A percentile compares a stretch with the other conserved stretches of the same genome.
phyloP scores from a whole-genome alignment of 2,113 vertebrate species.

The Strigops habroptila region DNA sequence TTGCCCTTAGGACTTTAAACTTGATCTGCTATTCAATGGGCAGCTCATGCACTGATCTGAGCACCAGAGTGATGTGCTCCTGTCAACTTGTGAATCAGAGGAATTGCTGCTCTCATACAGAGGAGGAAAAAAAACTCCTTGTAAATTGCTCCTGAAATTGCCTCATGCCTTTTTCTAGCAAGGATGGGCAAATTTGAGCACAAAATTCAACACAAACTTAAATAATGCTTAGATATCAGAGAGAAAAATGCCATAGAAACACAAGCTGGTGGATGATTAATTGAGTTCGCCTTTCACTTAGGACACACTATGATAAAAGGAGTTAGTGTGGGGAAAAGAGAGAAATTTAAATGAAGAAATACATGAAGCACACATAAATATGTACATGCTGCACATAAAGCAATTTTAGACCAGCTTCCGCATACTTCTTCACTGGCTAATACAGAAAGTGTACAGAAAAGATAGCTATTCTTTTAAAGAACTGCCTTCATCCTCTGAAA shows the following conservation, averaged over 20 bases:
- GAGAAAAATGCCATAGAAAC: slow-evolving; percentile 41
- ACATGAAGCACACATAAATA: slow-evolving; percentile 12
- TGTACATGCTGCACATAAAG: slow-evolving; percentile 19
- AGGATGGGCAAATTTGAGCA: slow-evolving; percentile 25
- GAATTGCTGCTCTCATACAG: slow-evolving; percentile 53
- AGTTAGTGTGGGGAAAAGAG: slow-evolving; percentile 31
- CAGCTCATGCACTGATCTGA: slow-evolving; percentile 62
- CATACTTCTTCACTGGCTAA: neutral
- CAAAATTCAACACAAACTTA: slow-evolving; percentile 45
- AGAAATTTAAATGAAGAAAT: slow-evolving; percentile 48
- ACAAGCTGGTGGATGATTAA: slow-evolving; percentile 38
- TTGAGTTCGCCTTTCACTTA: slow-evolving; percentile 56
- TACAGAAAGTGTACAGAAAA: neutral
- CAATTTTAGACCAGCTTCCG: slow-evolving; percentile 3
- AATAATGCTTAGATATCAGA: slow-evolving; percentile 34
- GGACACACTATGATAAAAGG: slow-evolving; percentile 23
- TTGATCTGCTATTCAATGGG: slow-evolving; percentile 66
- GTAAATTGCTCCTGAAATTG: slow-evolving; percentile 55
- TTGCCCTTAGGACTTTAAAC: slow-evolving; percentile 71
- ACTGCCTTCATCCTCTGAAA: neutral
- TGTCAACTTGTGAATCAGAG: slow-evolving; percentile 68
- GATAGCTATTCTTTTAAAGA: neutral
- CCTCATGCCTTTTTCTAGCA: slow-evolving; percentile 5
- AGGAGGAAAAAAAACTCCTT: slow-evolving; percentile 53
- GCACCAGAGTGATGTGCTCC: slow-evolving; percentile 66